Conservation (phyloP, 2,113 vertebrate genomes). For the Poeciliopsis prolifica region DNA sequence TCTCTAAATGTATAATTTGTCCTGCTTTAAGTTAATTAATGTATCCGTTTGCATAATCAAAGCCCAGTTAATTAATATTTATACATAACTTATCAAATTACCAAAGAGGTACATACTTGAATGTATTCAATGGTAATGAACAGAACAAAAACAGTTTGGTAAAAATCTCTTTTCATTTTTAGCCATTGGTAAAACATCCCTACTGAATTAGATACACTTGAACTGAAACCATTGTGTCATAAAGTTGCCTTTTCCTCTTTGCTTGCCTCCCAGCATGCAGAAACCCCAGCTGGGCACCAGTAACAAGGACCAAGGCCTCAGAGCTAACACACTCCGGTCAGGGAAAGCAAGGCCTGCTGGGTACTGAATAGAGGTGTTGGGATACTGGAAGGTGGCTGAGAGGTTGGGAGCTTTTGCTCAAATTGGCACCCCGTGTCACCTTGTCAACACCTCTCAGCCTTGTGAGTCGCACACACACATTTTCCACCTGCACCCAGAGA, state of each 20-base stretch:
- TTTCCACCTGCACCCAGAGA: constrained; percentile 19
- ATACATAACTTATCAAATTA: background rate
- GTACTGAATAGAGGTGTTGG: constrained; percentile 47
- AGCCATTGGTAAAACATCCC: background rate
- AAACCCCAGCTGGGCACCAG: constrained; percentile 52
- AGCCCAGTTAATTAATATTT: background rate
- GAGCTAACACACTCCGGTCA: constrained; percentile 35
- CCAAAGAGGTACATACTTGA: background rate
- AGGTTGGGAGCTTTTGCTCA: constrained; percentile 49
- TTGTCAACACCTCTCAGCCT: constrained; percentile 61
- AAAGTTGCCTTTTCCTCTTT: constrained; percentile 46
- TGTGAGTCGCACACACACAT: constrained; percentile 11
- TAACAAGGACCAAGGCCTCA: constrained; percentile 62
- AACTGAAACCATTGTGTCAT: constrained; percentile 43
- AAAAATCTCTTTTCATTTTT: constrained; percentile 30
- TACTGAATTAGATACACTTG: constrained; percentile 49
- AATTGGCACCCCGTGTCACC: constrained; percentile 65
- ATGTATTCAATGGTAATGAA: background rate
- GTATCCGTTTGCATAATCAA: background rate
- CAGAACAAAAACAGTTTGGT: background rate
- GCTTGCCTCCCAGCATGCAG: constrained; percentile 51
- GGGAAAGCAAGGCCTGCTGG: constrained; percentile 49
- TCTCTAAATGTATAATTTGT: background rate
- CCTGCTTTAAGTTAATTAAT: background rate
- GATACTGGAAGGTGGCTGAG: constrained; percentile 19